Base-by-base conservation (phyloP, 2,797 vertebrate species). In the Basileuterus tristriatus region DNA sequence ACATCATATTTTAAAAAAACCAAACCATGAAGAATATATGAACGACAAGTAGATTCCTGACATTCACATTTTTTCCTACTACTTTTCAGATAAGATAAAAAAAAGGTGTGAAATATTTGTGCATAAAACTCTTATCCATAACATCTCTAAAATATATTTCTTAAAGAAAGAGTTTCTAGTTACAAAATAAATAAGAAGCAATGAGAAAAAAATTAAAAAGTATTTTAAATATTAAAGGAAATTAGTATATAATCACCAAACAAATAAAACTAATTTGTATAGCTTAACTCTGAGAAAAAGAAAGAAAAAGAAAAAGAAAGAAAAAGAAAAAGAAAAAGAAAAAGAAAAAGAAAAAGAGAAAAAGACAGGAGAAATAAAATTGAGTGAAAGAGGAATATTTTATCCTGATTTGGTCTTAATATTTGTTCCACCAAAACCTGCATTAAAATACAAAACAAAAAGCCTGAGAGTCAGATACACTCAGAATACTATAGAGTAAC, bases 361-460 rank as follows among this genome's bases (percentile, higher is more conserved):
- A 56, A 2, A 11, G 49, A n/a, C 77, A 34, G 4, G 4, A 77
- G 11, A 62, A 83, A 88, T 30, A 62, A 56, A 69, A 4, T 32
- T 68, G 41, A 63, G 55, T 80, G 15, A 56, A 47, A 79, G 6
- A 50, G 8, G 41, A 78, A 50, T 22, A 22, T 60, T 52, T 83
- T 80, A 46, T n/a, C 15, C 15, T 56, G 18, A 47, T 59, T 52
- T 37, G 2, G 16, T 83, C 21, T 59, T 63, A 68, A 32, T 34
- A 9, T 5, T 74, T 59, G 2, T 83, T 94, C 10, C 16, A 75
- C 8, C 34, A 34, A 50, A 90, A 83, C 14, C 21, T 83, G 27
- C 19, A 81, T 55, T 93, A 94, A 89, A 78, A 69, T 46, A 83
- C 4, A 87, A 67, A 91, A 6, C 15, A 89, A 70, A 94, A 75